Evolutionary conservation across 2,888 invertebrate genomes (phyloP).

Genomic region (Hyppa rectilinea): DNA sequence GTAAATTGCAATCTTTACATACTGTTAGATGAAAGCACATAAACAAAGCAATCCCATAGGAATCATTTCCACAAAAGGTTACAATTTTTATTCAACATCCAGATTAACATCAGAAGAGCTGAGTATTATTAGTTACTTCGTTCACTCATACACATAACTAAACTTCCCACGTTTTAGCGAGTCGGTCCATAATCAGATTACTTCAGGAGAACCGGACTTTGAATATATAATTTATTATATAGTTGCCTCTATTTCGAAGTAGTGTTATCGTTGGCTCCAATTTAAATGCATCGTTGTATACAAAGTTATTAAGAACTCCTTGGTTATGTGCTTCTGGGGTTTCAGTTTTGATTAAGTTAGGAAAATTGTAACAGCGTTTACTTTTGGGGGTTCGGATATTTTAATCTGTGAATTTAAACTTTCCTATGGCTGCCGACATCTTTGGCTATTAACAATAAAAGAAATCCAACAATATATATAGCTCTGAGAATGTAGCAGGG

Average conservation of each 20-base stretch:
- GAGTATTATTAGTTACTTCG: slow-evolving; percentile 28
- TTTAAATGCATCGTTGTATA: slow-evolving; percentile 42
- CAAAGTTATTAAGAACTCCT: slow-evolving; percentile 32
- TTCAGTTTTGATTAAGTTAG: slow-evolving; percentile 17
- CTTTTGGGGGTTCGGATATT: background rate
- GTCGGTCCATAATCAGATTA: slow-evolving; percentile 35
- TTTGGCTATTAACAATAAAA: background rate
- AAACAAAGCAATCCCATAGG: background rate
- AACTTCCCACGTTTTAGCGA: slow-evolving; percentile 41
- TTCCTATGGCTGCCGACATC: background rate
- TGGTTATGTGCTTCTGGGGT: background rate
- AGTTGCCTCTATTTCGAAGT: slow-evolving; percentile 50
- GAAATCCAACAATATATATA: too few relatives aligned
- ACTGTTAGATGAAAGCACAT: background rate
- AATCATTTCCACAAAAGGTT: background rate
- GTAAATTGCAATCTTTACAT: background rate
- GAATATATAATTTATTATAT: slow-evolving; percentile 33
- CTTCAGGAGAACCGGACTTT: slow-evolving; percentile 36
- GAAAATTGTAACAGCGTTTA: background rate
- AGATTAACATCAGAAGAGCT: slow-evolving; percentile 11
- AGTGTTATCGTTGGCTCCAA: slow-evolving; percentile 35
- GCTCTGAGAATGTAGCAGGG: too few relatives aligned
- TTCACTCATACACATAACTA: slow-evolving; percentile 44
- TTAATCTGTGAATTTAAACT: background rate
- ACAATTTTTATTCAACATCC: background rate